phyloP scores from a whole-genome alignment of 1,140 invertebrate genomes.

The Eulimnadia texana region DNA sequence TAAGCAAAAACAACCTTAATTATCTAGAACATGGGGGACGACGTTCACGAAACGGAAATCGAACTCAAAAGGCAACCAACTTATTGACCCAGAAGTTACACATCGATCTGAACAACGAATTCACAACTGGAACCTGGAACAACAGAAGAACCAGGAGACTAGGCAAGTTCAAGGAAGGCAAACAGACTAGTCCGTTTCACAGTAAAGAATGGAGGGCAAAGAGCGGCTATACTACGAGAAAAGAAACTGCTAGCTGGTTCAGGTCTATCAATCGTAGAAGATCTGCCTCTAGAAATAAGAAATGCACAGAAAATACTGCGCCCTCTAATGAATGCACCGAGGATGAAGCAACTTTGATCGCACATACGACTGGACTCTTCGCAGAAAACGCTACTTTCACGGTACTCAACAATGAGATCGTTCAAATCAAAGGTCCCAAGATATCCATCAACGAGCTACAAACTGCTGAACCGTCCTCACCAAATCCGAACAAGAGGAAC shows the following conservation, averaged over 20 bases:
- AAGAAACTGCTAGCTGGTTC: background rate
- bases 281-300: background rate
- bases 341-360: background rate
- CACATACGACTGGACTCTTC: background rate
- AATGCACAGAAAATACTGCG: background rate
- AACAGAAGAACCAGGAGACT: background rate
- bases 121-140: no score
- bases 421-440: no score
- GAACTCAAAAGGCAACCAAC: no score
- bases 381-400: background rate
- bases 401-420: background rate
- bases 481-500: no score
- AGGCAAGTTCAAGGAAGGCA: background rate
- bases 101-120: no score
- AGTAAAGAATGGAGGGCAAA: background rate
- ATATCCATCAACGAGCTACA: no score
- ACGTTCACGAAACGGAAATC: no score
- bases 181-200: background rate
- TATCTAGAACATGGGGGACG: no score
- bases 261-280: background rate
- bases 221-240: background rate
- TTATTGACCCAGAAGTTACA: no score
- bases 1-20: no score
- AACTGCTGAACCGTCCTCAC: no score
- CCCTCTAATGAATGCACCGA: background rate